These are phyloP conservation scores for Threskiornis aethiopicus DNA, from an alignment of 2,797 vertebrate species.

Conservation along the genomic window DNA sequence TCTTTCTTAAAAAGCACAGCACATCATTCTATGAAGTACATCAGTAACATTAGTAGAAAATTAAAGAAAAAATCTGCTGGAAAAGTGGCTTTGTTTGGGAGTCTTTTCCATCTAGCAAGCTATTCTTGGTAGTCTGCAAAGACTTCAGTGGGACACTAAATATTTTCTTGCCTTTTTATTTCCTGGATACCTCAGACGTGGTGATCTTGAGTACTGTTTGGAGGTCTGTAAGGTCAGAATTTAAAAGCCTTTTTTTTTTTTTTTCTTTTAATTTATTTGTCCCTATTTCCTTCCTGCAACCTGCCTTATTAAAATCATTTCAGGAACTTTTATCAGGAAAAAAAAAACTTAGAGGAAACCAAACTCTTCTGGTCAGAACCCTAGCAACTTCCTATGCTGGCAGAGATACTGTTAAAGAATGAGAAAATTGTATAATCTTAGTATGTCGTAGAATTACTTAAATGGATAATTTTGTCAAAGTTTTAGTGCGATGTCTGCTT, in stretches of 20 bases:
- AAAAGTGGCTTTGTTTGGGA: background rate
- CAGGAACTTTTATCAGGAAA: background rate
- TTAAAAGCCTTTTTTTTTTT: background rate
- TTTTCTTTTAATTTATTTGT: background rate
- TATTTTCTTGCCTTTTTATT: background rate
- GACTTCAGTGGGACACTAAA: background rate
- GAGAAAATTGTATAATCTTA: background rate
- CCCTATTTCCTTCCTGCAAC: background rate
- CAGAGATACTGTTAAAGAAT: background rate
- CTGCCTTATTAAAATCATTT: background rate
- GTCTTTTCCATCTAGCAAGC: background rate
- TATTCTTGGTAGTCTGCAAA: background rate
- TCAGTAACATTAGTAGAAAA: background rate
- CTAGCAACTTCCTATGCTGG: background rate
- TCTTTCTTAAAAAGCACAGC: background rate
- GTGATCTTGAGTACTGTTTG: background rate
- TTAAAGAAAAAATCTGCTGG: background rate
- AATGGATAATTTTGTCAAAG: background rate
- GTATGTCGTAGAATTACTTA: background rate
- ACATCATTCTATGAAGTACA: background rate
- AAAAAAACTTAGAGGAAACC: background rate
- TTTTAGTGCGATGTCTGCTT: background rate
- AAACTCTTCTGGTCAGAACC: background rate
- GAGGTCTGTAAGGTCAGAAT: background rate
- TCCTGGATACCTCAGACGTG: background rate